Percentiles rank a stretch among this genome's conserved stretches.
Conservation (phyloP, 2,888 invertebrate species). For the Yponomeuta sedellus region DNA sequence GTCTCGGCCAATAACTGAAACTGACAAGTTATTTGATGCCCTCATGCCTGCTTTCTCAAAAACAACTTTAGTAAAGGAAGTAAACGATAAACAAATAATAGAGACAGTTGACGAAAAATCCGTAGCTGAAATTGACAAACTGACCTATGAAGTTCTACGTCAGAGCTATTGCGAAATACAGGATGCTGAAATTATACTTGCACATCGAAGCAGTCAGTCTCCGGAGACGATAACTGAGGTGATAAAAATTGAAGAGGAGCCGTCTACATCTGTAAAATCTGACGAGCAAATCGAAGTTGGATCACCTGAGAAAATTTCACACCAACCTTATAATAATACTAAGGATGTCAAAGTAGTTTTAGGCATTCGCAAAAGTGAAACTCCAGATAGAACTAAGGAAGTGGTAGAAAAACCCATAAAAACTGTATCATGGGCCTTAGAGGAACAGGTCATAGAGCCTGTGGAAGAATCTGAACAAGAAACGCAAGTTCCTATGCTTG, state of each 20-base stretch:
- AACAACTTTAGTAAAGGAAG: not conserved
- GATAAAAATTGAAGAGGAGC: not conserved
- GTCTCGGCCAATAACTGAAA: not conserved
- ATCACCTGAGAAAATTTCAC: not conserved
- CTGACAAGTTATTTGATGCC: not conserved
- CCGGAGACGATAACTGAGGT: not conserved
- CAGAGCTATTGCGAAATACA: not conserved
- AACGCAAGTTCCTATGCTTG: conserved; percentile 8
- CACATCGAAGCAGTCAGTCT: not conserved
- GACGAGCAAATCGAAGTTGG: not conserved
- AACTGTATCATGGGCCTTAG: not conserved
- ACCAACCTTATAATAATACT: not conserved
- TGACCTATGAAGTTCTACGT: not conserved
- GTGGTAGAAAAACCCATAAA: not conserved
- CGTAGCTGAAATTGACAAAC: not conserved
- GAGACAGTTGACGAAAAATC: not conserved
- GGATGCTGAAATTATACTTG: not conserved
- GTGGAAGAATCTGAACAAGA: not conserved
- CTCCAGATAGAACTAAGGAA: not conserved
- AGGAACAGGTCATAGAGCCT: not conserved
- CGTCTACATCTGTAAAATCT: not conserved
- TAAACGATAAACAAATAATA: not conserved
- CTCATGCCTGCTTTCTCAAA: not conserved
- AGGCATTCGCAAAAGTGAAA: not conserved
- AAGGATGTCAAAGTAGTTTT: not conserved